Conservation (phyloP, 92 coral and sea anemone genomes). For the Palythoa grandis region DNA sequence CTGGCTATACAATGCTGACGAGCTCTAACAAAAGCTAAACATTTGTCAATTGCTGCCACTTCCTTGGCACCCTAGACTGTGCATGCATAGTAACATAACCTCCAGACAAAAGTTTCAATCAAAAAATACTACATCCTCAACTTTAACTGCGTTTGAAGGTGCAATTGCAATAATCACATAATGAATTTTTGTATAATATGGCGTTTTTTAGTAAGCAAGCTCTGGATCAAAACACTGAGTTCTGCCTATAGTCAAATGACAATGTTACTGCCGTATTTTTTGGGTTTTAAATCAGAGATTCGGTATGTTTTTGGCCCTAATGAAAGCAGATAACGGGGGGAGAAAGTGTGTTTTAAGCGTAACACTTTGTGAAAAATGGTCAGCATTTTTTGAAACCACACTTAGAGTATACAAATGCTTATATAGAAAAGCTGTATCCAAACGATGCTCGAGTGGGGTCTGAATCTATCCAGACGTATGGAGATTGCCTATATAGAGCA, state of each 20-base stretch:
- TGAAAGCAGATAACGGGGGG: not conserved
- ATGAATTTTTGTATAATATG: not conserved
- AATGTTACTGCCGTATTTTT: constrained; percentile 10
- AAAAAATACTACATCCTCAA: not conserved
- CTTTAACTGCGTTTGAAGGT: too few relatives aligned
- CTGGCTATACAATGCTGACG: not conserved
- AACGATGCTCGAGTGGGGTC: constrained; percentile 61
- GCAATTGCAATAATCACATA: too few relatives aligned
- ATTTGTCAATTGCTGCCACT: too few relatives aligned
- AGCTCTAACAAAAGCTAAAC: too few relatives aligned
- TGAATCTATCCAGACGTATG: constrained; percentile 63
- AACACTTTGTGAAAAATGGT: constrained; percentile 1
- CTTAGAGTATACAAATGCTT: constrained; percentile 57
- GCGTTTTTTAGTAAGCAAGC: not conserved
- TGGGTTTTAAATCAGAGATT: not conserved
- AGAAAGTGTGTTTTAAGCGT: constrained; percentile 6
- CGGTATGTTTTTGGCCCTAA: not conserved
- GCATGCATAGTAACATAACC: too few relatives aligned
- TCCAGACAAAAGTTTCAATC: not conserved
- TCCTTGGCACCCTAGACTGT: too few relatives aligned
- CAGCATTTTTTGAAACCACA: constrained; percentile 17
- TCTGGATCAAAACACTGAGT: too few relatives aligned
- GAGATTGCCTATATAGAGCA: constrained; percentile 66
- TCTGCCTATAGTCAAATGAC: not conserved
- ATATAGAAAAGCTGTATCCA: constrained; percentile 56